Evolutionary conservation across 2,888 invertebrate genomes (phyloP).

Genomic region (Aphidius colemani): DNA sequence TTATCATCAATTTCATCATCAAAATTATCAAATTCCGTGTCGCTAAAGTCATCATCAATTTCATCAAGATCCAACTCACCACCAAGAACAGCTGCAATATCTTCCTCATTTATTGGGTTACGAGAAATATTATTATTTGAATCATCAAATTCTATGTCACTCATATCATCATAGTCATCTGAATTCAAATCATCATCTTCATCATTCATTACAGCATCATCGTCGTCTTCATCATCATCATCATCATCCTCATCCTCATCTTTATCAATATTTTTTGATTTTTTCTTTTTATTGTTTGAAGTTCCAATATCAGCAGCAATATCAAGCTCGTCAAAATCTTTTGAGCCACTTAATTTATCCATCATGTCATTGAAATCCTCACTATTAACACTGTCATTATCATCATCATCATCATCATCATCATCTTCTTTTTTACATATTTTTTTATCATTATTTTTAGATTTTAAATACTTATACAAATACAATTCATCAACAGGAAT

Average conservation of each 20-base stretch:
- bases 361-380: conserved; percentile 64
- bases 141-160: conserved; percentile 59
- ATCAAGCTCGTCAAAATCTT: conserved; percentile 65
- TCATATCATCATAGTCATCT: conserved; percentile 55
- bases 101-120: conserved; percentile 50
- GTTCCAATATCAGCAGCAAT: conserved; percentile 60
- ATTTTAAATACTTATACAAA: conserved; percentile 69
- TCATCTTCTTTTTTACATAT: conserved; percentile 35
- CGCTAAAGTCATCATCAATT: conserved; percentile 57
- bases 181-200: conserved; percentile 58
- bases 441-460: conserved; percentile 37
- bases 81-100: conserved; percentile 55
- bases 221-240: conserved; percentile 34
- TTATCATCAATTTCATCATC: conserved; percentile 44
- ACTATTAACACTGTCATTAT: conserved; percentile 58
- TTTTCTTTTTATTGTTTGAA: conserved; percentile 52
- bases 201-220: conserved; percentile 40
- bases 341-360: conserved; percentile 54
- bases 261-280: conserved; percentile 9
- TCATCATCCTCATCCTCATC: conserved; percentile 34
- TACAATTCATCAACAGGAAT: conserved; percentile 92
- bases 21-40: conserved; percentile 57
- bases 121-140: too few relatives aligned
- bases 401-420: conserved; percentile 58
- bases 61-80: conserved; percentile 53